These are phyloP conservation scores for Tinamus guttatus DNA, from an alignment of 2,113 vertebrate genomes.

Conservation along the genomic window DNA sequence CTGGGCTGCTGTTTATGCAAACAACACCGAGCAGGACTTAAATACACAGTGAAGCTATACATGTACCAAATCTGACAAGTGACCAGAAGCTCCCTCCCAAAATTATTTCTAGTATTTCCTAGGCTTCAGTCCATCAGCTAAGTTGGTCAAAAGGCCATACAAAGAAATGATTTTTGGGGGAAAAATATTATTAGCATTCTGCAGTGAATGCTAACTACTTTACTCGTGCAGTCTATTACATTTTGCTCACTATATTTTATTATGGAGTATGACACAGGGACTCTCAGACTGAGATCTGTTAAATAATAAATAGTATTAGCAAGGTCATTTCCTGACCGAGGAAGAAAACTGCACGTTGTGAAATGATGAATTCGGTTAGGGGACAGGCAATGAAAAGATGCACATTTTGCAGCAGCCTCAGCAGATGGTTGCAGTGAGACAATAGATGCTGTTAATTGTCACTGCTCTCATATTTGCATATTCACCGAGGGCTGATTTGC, in stretches of 20 bases:
- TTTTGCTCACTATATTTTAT: constrained; percentile 51
- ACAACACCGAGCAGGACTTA: neutral
- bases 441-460: neutral
- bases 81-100: neutral
- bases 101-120: constrained; percentile 16
- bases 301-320: constrained; percentile 63
- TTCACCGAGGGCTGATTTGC: neutral
- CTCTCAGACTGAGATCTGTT: constrained; percentile 59
- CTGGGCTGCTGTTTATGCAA: neutral
- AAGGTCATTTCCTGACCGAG: constrained; percentile 60
- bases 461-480: neutral
- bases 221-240: constrained; percentile 54
- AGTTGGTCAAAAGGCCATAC: constrained; percentile 55
- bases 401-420: neutral
- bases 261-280: constrained; percentile 25
- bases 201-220: constrained; percentile 41
- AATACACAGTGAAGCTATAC: neutral
- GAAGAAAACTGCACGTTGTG: neutral
- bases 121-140: constrained; percentile 20
- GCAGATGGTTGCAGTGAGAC: neutral
- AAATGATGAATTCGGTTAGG: constrained; percentile 12
- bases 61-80: neutral
- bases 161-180: constrained; percentile 30
- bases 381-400: neutral
- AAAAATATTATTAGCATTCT: constrained; percentile 60